phyloP scores from a whole-genome alignment of 1,140 invertebrate genomes.

The Cotesia chilonis region DNA sequence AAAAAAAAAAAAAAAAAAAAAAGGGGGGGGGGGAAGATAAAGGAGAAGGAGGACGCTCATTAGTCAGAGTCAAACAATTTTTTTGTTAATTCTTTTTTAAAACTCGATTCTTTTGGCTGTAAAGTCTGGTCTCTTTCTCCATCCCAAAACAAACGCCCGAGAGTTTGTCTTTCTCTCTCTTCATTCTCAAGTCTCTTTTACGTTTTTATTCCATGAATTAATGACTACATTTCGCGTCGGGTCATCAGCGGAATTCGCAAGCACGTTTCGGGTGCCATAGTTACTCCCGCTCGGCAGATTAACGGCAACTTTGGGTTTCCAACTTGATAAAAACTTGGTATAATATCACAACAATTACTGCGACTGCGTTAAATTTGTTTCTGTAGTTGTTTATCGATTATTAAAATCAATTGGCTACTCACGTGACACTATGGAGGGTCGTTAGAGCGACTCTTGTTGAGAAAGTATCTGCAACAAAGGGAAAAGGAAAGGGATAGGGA shows the following conservation, averaged over 20 bases:
- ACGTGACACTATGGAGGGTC: too few relatives aligned
- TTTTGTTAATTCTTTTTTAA: constrained; percentile 9
- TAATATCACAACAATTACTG: too few relatives aligned
- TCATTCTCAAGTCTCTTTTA: not conserved
- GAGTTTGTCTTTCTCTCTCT: constrained; percentile 4
- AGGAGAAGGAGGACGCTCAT: too few relatives aligned
- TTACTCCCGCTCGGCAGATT: not conserved
- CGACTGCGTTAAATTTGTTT: too few relatives aligned
- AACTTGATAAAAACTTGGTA: too few relatives aligned
- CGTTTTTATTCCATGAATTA: constrained; percentile 31
- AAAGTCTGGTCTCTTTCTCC: not conserved
- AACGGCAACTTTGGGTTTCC: not conserved
- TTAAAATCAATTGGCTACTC: too few relatives aligned
- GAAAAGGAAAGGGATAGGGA: too few relatives aligned
- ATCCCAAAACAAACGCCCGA: constrained; percentile 1
- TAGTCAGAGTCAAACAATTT: constrained; percentile 3
- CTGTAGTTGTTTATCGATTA: too few relatives aligned
- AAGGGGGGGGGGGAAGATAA: too few relatives aligned
- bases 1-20: too few relatives aligned
- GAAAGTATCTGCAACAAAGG: too few relatives aligned
- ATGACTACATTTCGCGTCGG: constrained; percentile 33
- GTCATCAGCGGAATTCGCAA: constrained; percentile 19
- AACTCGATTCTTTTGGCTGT: not conserved
- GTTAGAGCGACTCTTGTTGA: too few relatives aligned
- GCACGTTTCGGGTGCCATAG: not conserved